Evolutionary conservation across 1,140 invertebrate species (phyloP), one percentile per base, ranked within the genome.

Genomic region (Drosophila mauritiana): DNA sequence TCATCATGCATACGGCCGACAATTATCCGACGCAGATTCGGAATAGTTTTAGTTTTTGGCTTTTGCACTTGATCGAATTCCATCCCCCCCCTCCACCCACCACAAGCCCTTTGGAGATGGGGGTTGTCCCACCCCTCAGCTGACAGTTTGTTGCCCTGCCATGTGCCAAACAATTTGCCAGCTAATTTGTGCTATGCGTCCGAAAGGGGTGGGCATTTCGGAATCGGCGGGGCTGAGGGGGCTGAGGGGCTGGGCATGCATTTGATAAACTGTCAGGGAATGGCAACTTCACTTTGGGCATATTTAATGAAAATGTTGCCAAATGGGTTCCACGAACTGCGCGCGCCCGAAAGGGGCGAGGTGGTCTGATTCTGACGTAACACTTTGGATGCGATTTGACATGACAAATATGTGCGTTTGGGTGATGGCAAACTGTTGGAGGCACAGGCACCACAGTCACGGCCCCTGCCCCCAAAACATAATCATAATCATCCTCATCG

Each of bases 381-480:
- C 79, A 90, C 82, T 91, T 90, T 86, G 76, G 88, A 91, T 90
- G 77, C 79, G 88, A 83, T 90, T 90, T 86, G 88, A 91, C 83
- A 91, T 90, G 88, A 91, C 83, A 91, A 90, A 89, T 88, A 89
- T 89, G 80, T 80, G 80, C 81, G 89, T 80, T 80, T 83, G 83
- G 74, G 83, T 73, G 49, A 83, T 36, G 52, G 77, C 80, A 84
- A 61, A 78, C 43, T 64, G 65, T 55, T 40, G 37, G 27, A 15
- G 27, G 46, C n/a, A 40, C 25, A 25, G 20, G 39, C 34, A 2
- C 10, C 43, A 22, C 11, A 1, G 13, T 2, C 22, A 4, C 13
- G 2, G 6, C 46, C 25, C 25, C 13, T 2, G 5, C 36, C 17
- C 10, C 45, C 5, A 34, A 49, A 54, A 52, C 80, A 45, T 20